A percentile compares a stretch with the other conserved stretches of the same genome.
Evolutionary conservation across 2,888 invertebrate genomes (phyloP).

Genomic region (Anthoptus insignis): DNA sequence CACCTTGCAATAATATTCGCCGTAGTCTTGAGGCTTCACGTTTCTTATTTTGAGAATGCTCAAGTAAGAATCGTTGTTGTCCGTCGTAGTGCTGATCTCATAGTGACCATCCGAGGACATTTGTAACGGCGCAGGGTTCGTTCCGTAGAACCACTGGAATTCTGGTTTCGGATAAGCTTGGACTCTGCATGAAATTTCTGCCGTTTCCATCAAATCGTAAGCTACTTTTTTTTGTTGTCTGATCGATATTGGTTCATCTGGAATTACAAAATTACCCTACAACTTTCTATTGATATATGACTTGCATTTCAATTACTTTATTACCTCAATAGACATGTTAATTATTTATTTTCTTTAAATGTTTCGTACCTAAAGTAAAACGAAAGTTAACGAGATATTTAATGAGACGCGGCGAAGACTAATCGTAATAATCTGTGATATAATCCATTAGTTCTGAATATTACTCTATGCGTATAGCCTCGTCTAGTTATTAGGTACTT

Average conservation of each 20-base stretch:
- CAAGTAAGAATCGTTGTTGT: constrained; percentile 95
- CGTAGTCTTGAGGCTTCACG: constrained; percentile 94
- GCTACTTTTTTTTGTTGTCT: constrained; percentile 96
- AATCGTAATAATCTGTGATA: constrained; percentile 20
- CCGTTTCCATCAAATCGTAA: constrained; percentile 94
- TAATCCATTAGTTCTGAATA: constrained; percentile 23
- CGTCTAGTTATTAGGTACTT: constrained; percentile 20
- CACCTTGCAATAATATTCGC: constrained; percentile 96
- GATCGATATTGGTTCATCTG: constrained; percentile 95
- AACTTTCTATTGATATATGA: too few species aligned
- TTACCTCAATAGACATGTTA: too few species aligned
- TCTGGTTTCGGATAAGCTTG: constrained; percentile 97
- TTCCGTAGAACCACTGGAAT: constrained; percentile 96
- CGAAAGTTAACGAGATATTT: constrained; percentile 25
- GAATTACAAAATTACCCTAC: too few species aligned
- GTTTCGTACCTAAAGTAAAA: background rate
- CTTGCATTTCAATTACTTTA: too few species aligned
- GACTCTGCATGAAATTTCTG: constrained; percentile 95
- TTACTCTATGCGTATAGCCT: constrained; percentile 14
- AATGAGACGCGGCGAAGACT: constrained; percentile 25
- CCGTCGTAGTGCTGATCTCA: constrained; percentile 93
- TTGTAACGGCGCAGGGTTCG: constrained; percentile 91
- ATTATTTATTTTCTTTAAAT: background rate
- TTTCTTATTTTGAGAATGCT: constrained; percentile 92
- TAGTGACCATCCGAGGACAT: constrained; percentile 95